phyloP scores from a whole-genome alignment of 2,797 vertebrate species.

The Bucorvus abyssinicus region DNA sequence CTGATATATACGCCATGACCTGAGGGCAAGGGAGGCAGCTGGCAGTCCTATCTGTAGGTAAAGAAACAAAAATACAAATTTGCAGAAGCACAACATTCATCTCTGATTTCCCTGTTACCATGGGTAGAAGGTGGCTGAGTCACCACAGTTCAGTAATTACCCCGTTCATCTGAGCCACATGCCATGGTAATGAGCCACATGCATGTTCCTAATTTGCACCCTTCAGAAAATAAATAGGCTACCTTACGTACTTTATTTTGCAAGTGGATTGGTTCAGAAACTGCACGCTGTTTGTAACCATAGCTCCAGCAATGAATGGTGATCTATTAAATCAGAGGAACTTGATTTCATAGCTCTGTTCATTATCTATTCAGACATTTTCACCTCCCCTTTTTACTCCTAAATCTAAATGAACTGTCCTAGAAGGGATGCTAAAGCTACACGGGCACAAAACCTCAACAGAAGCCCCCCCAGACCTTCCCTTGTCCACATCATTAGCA shows the following conservation, averaged over 20 bases:
- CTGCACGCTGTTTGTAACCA: not conserved
- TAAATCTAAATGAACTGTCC: not conserved
- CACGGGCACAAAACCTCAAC: not conserved
- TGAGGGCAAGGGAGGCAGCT: not conserved
- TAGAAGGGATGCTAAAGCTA: not conserved
- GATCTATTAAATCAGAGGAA: not conserved
- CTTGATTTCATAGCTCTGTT: not conserved
- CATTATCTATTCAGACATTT: not conserved
- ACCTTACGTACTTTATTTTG: not conserved
- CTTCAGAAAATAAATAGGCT: conserved; percentile 23
- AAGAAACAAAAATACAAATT: not conserved
- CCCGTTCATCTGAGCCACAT: not conserved
- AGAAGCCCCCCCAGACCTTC: not conserved
- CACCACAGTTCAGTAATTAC: not conserved
- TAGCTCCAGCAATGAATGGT: not conserved
- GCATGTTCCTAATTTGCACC: not conserved
- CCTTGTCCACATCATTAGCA: not conserved
- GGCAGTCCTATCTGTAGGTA: not conserved
- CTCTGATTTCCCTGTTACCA: not conserved
- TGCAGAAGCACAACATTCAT: not conserved
- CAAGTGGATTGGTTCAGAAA: not conserved
- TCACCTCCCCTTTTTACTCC: not conserved
- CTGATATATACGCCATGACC: not conserved
- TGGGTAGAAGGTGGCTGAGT: not conserved
- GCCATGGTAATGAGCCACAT: not conserved